Conservation (phyloP, 2,797 vertebrate species). For the Crenuchus spilurus region DNA sequence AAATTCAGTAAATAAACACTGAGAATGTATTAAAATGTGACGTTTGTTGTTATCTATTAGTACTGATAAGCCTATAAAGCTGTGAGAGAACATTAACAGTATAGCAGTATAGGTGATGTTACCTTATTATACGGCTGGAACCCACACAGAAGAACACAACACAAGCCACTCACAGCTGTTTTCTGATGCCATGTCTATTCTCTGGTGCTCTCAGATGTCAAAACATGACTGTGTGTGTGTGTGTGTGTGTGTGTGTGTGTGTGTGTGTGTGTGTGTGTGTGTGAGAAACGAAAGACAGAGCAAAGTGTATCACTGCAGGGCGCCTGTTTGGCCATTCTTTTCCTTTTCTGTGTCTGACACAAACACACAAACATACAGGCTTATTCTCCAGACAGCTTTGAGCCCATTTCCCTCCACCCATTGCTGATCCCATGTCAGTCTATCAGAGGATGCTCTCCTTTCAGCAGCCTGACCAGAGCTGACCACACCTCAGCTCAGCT, state of each 20-base stretch:
- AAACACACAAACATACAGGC: background rate
- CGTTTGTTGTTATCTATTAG: no score
- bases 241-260: slow-evolving; percentile 3
- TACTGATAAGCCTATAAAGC: no score
- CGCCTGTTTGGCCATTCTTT: slow-evolving; percentile 16
- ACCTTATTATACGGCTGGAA: background rate
- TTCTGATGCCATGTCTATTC: slow-evolving; percentile 71
- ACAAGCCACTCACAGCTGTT: slow-evolving; percentile 53
- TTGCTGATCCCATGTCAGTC: slow-evolving; percentile 9
- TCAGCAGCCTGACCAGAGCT: background rate
- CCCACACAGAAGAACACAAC: slow-evolving; percentile 46
- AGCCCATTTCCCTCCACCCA: background rate
- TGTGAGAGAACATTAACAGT: no score
- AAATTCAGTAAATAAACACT: no score
- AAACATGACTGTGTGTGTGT: slow-evolving; percentile 65
- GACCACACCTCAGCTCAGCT: slow-evolving; percentile 11
- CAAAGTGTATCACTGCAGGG: slow-evolving; percentile 17
- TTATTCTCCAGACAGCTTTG: slow-evolving; percentile 20
- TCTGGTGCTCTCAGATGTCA: slow-evolving; percentile 66
- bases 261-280: slow-evolving; percentile 19
- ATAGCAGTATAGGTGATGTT: no score
- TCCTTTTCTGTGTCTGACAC: slow-evolving; percentile 13
- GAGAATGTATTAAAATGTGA: no score
- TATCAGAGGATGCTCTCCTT: slow-evolving; percentile 2
- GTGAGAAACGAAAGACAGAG: slow-evolving; percentile 1